Conservation (phyloP, 1,140 invertebrate species). For the Calliopsis andreniformis region DNA sequence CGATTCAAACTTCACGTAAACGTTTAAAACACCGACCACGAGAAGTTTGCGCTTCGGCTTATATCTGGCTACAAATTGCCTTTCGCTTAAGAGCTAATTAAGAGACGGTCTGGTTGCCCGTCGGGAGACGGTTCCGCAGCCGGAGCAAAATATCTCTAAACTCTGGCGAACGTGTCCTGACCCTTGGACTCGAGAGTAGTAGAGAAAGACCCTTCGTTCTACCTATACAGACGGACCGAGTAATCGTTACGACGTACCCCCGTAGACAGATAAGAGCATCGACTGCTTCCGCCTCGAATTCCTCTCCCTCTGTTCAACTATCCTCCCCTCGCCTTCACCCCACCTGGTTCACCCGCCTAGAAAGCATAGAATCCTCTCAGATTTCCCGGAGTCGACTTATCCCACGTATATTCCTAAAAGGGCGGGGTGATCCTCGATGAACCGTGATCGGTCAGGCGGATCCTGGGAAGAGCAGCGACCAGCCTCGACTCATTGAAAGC, state of each 20-base stretch:
- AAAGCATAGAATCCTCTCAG: conserved; percentile 68
- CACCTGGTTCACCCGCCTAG: conserved; percentile 54
- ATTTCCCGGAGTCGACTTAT: conserved; percentile 72
- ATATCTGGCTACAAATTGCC: conserved; percentile 62
- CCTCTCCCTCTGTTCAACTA: conserved; percentile 46
- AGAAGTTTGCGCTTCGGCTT: conserved; percentile 61
- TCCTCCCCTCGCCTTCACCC: conserved; percentile 30
- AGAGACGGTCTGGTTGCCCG: conserved; percentile 44
- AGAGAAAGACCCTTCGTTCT: conserved; percentile 29
- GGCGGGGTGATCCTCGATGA: conserved; percentile 70
- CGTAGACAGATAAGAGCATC: conserved; percentile 74
- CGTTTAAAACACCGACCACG: conserved; percentile 54
- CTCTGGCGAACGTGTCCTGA: conserved; percentile 49
- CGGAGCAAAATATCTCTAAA: conserved; percentile 44
- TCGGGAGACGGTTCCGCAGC: conserved; percentile 35
- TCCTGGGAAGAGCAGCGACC: not conserved
- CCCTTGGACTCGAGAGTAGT: conserved; percentile 39
- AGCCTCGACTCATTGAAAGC: conserved; percentile 24
- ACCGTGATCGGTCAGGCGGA: conserved; percentile 69
- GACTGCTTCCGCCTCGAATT: conserved; percentile 56
- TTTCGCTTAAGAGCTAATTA: conserved; percentile 68
- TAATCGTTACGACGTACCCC: conserved; percentile 75
- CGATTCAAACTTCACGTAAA: conserved; percentile 64
- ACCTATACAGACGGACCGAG: conserved; percentile 59
- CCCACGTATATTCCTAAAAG: conserved; percentile 69